Base-by-base conservation (phyloP, 2,113 vertebrate species). In the Athene noctua region DNA sequence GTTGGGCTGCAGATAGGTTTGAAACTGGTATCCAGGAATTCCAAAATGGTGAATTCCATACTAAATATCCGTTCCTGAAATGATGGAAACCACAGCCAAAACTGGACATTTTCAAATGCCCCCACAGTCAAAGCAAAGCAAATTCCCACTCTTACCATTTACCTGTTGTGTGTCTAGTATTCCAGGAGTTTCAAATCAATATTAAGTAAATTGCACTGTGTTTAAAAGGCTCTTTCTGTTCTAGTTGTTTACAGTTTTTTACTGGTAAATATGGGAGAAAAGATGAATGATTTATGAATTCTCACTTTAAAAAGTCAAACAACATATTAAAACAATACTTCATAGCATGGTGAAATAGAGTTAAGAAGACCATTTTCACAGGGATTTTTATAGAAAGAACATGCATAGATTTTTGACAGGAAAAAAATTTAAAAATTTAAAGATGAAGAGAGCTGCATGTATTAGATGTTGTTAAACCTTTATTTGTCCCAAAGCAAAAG, bases 241-340 rank as follows among this genome's bases (percentile, higher is more conserved):
- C n/a, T 38, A 79, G 66, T 29, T 94, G 71, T 88, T 97, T 82
- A 92, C 55, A 73, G 40, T 85, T 59, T 91, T 90, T 78, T 88
- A 15, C 49, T 67, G 71, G 54, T 66, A 96, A 96, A 90, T 73
- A 87, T 2, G 34, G 34, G 55, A 88, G 59, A 85, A 80, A 91
- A 87, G 36, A 91, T 25, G n/a, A 90, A 67, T 86, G 84, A 95
- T 94, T 91, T 92, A 95, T 90, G 84, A 91, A 54, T 16, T 25
- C 46, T 94, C 46, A 34, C 29, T 89, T 78, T 30, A 85, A 86
- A 86, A 94, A 95, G 87, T 90, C 89, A 94, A 92, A 88, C 78
- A 87, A 65, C 78, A 62, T 95, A 95, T 96, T 95, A 95, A 96
- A 95, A 65, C 94, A 83, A 95, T 97, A 90, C 54, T 79, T 97